Evolutionary conservation across 2,797 vertebrate species (phyloP).

Genomic region (Danio tinwini): DNA sequence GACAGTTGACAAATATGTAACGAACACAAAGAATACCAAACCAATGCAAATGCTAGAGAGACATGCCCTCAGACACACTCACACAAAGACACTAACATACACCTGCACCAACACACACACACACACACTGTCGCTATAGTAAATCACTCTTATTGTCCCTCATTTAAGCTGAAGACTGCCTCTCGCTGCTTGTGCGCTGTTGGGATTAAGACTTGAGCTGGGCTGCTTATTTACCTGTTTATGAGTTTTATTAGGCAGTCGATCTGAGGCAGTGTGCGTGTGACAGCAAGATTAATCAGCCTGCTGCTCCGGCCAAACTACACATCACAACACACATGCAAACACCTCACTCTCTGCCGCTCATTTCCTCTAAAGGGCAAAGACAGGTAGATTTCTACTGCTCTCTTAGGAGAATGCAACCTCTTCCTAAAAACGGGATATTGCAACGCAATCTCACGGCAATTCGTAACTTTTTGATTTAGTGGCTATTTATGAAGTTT

Average conservation of each 20-base stretch:
- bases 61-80: constrained; percentile 35
- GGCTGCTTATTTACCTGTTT: constrained; percentile 64
- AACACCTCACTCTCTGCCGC: constrained; percentile 18
- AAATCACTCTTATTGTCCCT: constrained; percentile 60
- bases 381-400: constrained; percentile 25
- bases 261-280: constrained; percentile 54
- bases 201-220: constrained; percentile 59
- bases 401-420: constrained; percentile 8
- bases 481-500: not conserved
- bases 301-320: constrained; percentile 44
- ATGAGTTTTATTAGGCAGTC: constrained; percentile 64
- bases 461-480: too few relatives aligned
- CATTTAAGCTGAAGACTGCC: constrained; percentile 54
- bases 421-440: not conserved
- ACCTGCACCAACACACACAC: constrained; percentile 30
- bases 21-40: constrained; percentile 46
- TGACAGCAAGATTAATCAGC: constrained; percentile 64
- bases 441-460: too few relatives aligned
- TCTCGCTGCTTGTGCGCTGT: constrained; percentile 56
- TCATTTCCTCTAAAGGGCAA: constrained; percentile 33
- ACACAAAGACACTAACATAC: constrained; percentile 23
- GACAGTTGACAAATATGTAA: constrained; percentile 51
- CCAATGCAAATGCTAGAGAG: constrained; percentile 38
- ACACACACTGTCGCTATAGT: constrained; percentile 42
- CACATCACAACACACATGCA: constrained; percentile 45